Evolutionary conservation across 2,888 invertebrate species (phyloP).

Genomic region (Amblyjoppa fuscipennis): DNA sequence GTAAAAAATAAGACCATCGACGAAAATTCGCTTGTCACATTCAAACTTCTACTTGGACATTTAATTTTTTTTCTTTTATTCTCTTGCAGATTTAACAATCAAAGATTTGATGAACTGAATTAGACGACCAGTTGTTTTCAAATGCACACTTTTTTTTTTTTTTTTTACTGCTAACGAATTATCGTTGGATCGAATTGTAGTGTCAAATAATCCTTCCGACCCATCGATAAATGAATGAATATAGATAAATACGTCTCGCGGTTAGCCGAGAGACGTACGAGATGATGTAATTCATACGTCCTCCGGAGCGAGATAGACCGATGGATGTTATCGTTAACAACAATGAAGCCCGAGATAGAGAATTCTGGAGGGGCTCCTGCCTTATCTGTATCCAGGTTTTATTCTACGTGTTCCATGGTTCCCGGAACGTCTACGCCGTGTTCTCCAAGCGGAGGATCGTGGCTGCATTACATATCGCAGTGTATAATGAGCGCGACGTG

Average conservation of each 20-base stretch:
- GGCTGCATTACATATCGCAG: not conserved
- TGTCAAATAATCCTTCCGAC: not conserved
- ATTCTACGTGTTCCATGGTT: conserved; percentile 29
- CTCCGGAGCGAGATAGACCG: conserved; percentile 8
- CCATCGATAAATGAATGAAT: not conserved
- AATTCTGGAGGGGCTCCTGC: not conserved
- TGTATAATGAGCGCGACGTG: not conserved
- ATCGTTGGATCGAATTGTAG: not conserved
- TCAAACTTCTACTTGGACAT: too few species aligned
- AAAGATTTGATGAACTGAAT: not conserved
- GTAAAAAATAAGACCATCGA: too few species aligned
- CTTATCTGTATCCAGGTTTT: conserved; percentile 28
- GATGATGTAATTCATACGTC: conserved; percentile 21
- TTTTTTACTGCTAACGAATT: not conserved
- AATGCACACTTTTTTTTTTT: not conserved
- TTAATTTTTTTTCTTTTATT: too few species aligned
- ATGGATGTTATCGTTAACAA: conserved; percentile 6
- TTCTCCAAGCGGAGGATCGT: conserved; percentile 2
- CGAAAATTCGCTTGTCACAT: too few species aligned
- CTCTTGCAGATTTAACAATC: too few species aligned
- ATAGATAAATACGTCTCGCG: not conserved
- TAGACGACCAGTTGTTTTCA: not conserved
- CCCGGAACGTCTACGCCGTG: conserved; percentile 43
- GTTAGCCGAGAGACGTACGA: not conserved
- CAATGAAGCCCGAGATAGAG: conserved; percentile 20